Evolutionary conservation across 1,140 invertebrate species (phyloP), one percentile per base, ranked within the genome.

Genomic region (Hyphantria cunea): DNA sequence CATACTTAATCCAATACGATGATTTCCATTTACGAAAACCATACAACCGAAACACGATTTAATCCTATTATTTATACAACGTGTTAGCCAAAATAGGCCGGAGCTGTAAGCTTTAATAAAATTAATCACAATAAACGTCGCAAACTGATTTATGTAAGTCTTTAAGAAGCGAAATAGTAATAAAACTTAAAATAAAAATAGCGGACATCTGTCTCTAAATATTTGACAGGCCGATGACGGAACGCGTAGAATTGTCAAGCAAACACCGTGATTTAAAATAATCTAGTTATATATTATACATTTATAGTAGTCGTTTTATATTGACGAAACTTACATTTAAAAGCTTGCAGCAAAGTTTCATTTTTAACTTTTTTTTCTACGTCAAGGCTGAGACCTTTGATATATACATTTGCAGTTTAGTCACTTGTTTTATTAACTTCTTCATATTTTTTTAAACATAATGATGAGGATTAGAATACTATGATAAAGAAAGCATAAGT

Each of bases 181-280:
- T 56, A 56, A 56, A 56, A 42, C 8, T 56, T 48, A 56, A 56
- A 56, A 56, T 56, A 56, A 48, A 55, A 56, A 56, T 48, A 32
- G 33, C 44, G n/a, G n/a, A 41, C 39, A 41, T 41, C n/a, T 41
- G 39, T 41, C 39, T 8, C 39, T 39, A 37, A 56, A 56, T 39
- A 34, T 51, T 44, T 52, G 58, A 61, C 49, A 45, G 39, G 8
- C 37, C 31, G 58, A 51, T 61, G 58, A 61, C 58, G 58, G 58
- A 61, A 61, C 17, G 47, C 41, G 49, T 61, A 51, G 52, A 61
- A 61, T 61, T 52, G 49, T 52, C 58, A 48, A 34, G 17, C 37
- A 60, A 50, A 60, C 56, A 59, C n/a, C n/a, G n/a, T n/a, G n/a
- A n/a, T n/a, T n/a, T n/a, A n/a, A n/a, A n/a, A n/a, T n/a, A n/a